phyloP scores from a whole-genome alignment of 2,113 vertebrate species.

The Halichoerus grypus region DNA sequence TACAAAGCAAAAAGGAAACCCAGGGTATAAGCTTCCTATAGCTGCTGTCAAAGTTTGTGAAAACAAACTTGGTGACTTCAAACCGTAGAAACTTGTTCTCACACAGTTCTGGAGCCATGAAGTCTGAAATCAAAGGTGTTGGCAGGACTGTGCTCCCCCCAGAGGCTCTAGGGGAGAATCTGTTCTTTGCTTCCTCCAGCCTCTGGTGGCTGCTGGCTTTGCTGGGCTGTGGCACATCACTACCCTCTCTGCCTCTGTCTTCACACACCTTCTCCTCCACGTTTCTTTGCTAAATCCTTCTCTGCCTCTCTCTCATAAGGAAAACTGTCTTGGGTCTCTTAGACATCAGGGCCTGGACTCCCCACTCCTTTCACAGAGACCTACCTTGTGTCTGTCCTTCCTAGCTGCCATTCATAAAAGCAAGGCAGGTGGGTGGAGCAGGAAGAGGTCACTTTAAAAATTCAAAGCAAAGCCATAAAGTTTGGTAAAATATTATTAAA shows the following conservation, averaged over 20 bases:
- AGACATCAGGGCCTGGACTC: neutral
- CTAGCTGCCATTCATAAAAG: neutral
- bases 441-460: neutral
- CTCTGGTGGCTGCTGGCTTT: neutral
- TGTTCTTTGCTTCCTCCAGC: neutral
- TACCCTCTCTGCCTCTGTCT: neutral
- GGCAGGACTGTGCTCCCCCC: too few relatives aligned
- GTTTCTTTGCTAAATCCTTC: neutral
- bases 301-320: neutral
- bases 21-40: neutral
- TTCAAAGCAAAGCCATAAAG: neutral
- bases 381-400: neutral
- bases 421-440: too few relatives aligned
- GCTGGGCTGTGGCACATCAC: neutral
- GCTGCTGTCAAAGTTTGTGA: neutral
- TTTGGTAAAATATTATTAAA: neutral
- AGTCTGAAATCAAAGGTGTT: neutral
- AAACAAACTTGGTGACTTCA: neutral
- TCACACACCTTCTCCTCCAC: neutral
- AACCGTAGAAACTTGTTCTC: neutral
- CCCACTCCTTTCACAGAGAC: neutral
- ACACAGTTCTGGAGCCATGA: neutral
- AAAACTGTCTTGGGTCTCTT: neutral
- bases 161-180: neutral
- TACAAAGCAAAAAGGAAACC: neutral